Evolutionary conservation across 1,140 invertebrate species (phyloP), one percentile per base, ranked within the genome.

Genomic region (Holotrichia oblita): DNA sequence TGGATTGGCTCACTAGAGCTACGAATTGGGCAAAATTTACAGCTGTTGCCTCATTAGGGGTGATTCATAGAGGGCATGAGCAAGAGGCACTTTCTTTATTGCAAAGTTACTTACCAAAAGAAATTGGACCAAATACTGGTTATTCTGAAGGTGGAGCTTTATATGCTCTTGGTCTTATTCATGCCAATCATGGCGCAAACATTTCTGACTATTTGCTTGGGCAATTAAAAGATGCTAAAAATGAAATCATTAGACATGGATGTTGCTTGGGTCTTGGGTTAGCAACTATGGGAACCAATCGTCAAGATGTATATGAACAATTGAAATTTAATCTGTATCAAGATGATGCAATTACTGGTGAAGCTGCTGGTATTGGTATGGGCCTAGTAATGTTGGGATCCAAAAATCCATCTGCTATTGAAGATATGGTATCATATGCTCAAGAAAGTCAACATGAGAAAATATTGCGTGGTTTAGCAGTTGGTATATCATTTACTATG

Each of bases 1-100:
- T 99, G 41, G 98, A 99, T 85, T 99, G 99, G 99, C 88, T 99
- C 76, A 96, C 97, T 0, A 90, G 98, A 78, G 99, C 99, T 0
- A 99, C 98, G 10, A 99, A 99, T 87, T 99, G 98, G 98, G 98
- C 98, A 0, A 99, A 99, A 87, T 91, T 99, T 81, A 98, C 98
- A 48, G 99, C 98, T 0, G 99, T 98, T 40, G 98, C 98, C 0
- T 99, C 97, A 79, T 89, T 99, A 27, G 99, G 99, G 40, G 97
- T 99, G 0, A 99, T 99, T 84, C 99, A 99, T 86, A 93, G 97
- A 72, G 96, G 95, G 44, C 95, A 97, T 81, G 95, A 97, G 84
- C 93, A 93, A 85, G 95, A 97, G 87, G 96, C 95, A 17, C 88
- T 99, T 48, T 48, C 75, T n/a, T n/a, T n/a, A n/a, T n/a, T 64